These are phyloP conservation scores for Chymomyza fuscimana DNA, from an alignment of 2,888 invertebrate species.

Conservation along the genomic window DNA sequence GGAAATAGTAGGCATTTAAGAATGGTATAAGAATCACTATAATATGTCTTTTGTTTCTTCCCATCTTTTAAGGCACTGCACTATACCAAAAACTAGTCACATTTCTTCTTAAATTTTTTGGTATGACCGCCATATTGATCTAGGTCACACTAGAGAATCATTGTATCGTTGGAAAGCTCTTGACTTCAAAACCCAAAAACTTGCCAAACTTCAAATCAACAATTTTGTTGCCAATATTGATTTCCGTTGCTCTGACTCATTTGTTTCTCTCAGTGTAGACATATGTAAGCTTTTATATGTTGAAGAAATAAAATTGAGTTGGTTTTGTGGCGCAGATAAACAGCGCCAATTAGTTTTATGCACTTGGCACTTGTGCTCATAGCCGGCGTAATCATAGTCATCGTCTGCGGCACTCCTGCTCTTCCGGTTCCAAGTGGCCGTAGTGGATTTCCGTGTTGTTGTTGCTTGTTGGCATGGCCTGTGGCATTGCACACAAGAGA, in stretches of 20 bases:
- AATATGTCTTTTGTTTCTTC: too few relatives aligned
- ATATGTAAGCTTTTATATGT: neutral
- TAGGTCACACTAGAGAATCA: too few relatives aligned
- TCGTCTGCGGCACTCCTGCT: constrained; percentile 5
- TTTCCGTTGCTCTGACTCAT: neutral
- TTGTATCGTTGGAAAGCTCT: too few relatives aligned
- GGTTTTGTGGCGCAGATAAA: constrained; percentile 10
- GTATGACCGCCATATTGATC: too few relatives aligned
- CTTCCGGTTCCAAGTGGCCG: neutral
- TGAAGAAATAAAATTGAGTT: neutral
- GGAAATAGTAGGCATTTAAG: too few relatives aligned
- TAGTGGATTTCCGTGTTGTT: neutral
- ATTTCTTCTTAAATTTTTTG: too few relatives aligned
- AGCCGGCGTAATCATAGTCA: neutral
- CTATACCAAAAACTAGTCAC: too few relatives aligned
- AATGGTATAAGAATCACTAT: too few relatives aligned
- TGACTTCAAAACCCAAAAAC: too few relatives aligned
- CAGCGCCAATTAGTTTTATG: constrained; percentile 21
- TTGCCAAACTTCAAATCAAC: too few relatives aligned
- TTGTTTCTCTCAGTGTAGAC: neutral
- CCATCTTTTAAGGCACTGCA: too few relatives aligned
- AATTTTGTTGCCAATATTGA: too few relatives aligned
- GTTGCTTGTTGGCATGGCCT: neutral
- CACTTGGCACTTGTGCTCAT: neutral
- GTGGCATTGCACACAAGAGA: neutral